Evolutionary conservation across 2,888 invertebrate genomes (phyloP).

Genomic region (Chloromyia formosa): DNA sequence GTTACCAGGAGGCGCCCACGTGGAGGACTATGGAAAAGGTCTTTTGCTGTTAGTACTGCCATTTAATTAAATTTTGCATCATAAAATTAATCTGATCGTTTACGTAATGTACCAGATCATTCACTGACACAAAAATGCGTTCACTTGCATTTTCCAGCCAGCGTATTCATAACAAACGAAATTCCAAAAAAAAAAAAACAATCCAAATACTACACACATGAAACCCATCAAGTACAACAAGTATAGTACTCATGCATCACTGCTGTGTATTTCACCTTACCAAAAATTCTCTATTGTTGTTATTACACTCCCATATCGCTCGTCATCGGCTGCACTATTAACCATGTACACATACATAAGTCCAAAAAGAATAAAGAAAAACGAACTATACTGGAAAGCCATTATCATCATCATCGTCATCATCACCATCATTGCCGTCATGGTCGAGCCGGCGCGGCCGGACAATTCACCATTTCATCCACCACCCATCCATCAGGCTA

Average conservation of each 20-base stretch:
- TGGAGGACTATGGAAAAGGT: too few species aligned
- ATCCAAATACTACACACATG: slow-evolving; percentile 15
- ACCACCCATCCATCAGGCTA: slow-evolving; percentile 15
- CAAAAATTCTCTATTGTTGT: slow-evolving; percentile 9
- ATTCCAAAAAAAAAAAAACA: too few species aligned
- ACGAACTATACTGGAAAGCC: background rate
- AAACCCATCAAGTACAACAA: background rate
- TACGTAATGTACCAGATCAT: too few species aligned
- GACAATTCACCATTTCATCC: slow-evolving; percentile 30
- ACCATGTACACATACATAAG: slow-evolving; percentile 16
- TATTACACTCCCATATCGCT: slow-evolving; percentile 6
- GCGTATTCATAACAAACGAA: too few species aligned
- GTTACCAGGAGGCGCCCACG: too few species aligned
- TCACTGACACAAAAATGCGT: slow-evolving; percentile 20
- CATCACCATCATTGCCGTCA: slow-evolving; percentile 14
- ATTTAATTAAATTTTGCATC: too few species aligned
- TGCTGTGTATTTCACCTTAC: slow-evolving; percentile 24
- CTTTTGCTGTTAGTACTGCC: too few species aligned
- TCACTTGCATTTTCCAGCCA: slow-evolving; percentile 3
- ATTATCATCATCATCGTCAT: slow-evolving; percentile 28
- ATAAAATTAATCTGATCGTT: too few species aligned
- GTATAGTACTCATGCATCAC: too few species aligned
- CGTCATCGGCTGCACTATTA: slow-evolving; percentile 18
- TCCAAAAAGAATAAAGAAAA: slow-evolving; percentile 13
- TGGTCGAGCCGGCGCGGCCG: background rate